A percentile compares a stretch with the other conserved stretches of the same genome.
Conservation (phyloP, 2,888 invertebrate genomes). For the Lordiphosa fenestrarum region DNA sequence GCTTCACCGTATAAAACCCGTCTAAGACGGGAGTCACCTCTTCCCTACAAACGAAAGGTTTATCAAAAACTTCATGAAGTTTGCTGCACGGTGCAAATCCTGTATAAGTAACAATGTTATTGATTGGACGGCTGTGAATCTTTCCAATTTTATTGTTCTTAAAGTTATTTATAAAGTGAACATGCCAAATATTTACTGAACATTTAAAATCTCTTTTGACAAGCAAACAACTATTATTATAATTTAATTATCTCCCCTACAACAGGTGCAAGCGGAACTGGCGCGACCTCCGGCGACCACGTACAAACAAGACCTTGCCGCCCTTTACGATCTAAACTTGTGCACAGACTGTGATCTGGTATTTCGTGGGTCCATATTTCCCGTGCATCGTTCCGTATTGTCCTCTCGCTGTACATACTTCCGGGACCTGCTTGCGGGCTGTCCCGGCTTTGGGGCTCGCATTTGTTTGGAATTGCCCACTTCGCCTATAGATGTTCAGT, state of each 20-base stretch:
- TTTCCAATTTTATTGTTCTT: too few relatives aligned
- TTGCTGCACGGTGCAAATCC: too few relatives aligned
- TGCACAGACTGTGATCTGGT: constrained; percentile 96
- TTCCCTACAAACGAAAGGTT: too few relatives aligned
- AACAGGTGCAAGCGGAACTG: constrained; percentile 89
- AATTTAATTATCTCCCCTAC: neutral
- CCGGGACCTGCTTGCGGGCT: constrained; percentile 89
- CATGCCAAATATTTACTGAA: neutral
- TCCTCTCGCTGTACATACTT: constrained; percentile 92
- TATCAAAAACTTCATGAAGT: too few relatives aligned
- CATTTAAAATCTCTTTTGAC: neutral
- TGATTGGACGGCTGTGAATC: too few relatives aligned
- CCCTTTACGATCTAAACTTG: constrained; percentile 90
- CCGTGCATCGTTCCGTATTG: constrained; percentile 93
- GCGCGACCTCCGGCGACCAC: constrained; percentile 94
- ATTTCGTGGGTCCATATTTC: constrained; percentile 92
- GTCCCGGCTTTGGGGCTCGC: constrained; percentile 88
- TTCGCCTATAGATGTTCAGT: constrained; percentile 88
- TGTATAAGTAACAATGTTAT: too few relatives aligned
- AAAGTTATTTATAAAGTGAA: too few relatives aligned
- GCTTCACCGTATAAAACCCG: too few relatives aligned
- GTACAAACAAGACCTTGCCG: constrained; percentile 91
- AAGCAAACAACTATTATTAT: neutral
- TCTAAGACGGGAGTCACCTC: too few relatives aligned
- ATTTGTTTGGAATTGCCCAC: constrained; percentile 89